A percentile compares a stretch with the other conserved stretches of the same genome.
Evolutionary conservation across 2,888 invertebrate species (phyloP).

Genomic region (Pterostichus madidus): DNA sequence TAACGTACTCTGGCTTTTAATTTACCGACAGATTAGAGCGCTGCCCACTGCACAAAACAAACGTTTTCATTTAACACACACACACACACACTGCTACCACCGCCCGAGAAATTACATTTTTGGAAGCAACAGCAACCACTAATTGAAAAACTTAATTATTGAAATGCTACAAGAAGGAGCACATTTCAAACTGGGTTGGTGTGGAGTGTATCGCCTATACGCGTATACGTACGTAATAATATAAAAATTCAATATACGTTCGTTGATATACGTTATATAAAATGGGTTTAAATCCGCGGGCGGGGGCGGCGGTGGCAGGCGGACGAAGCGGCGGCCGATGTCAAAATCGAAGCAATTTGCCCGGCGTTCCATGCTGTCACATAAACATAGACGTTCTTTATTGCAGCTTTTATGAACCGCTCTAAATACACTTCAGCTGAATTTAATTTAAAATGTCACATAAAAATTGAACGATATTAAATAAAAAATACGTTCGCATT

Average conservation of each 20-base stretch:
- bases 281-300: conserved; percentile 63
- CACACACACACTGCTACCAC: not conserved
- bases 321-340: conserved; percentile 66
- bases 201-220: not conserved
- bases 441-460: conserved; percentile 75
- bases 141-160: no score
- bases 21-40: conserved; percentile 58
- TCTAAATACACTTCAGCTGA: conserved; percentile 73
- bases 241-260: conserved; percentile 65
- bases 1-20: conserved; percentile 58
- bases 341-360: conserved; percentile 72
- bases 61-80: conserved; percentile 50
- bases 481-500: conserved; percentile 52
- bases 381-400: conserved; percentile 75
- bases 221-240: conserved; percentile 44
- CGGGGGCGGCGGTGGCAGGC: conserved; percentile 25
- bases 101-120: not conserved
- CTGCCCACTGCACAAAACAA: conserved; percentile 35
- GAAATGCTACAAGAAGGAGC: no score
- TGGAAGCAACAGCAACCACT: no score
- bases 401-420: conserved; percentile 74
- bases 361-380: conserved; percentile 72
- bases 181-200: no score
- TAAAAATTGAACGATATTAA: conserved; percentile 73
- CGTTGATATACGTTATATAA: conserved; percentile 65